Evolutionary conservation across 2,797 vertebrate genomes (phyloP), one percentile per base, ranked within the genome.

Genomic region (Muraenolepis orangiensis): DNA sequence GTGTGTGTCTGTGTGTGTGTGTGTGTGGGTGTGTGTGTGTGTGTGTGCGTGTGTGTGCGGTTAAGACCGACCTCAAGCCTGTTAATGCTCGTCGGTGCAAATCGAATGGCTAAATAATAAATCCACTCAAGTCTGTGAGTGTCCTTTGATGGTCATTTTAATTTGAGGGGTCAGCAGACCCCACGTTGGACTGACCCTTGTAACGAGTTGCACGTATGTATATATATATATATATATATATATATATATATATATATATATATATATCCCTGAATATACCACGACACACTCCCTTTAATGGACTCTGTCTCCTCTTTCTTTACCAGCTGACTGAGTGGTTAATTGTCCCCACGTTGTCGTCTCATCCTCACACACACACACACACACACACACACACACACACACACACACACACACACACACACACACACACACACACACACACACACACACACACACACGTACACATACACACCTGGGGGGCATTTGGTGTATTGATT

Each of bases 381-480:
- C 16, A 46, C 42, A 46, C 42, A 46, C 42, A 57, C 51, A 4
- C 32, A 20, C 3, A 51, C 16, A 51, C 13, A n/a, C 16, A 51
- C 16, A 46, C 42, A 46, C 42, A 46, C 42, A 38, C 40, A 42
- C 40, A 42, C 40, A 42, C 11, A 42, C 5, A 42, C 40, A 42
- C 40, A 42, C 40, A 42, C 40, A 42, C 40, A 42, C 40, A 70
- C 12, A 66, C 14, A 66, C 23, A 30, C 38, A 29, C 70, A 68
- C 26, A 67, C 38, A 69, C 46, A 68, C 38, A 61, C 23, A 71
- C 32, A 67, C 72, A 69, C 23, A 69, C n/a, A 46, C 32, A 74
- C 69, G 31, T 70, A 73, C 18, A 75, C 31, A 76, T 34, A 72
- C 34, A 69, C 57, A 66, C 31, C 18, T 1, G 18, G 46, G 18